phyloP scores from a whole-genome alignment of 2,797 vertebrate genomes.

The Danio albolineatus region DNA sequence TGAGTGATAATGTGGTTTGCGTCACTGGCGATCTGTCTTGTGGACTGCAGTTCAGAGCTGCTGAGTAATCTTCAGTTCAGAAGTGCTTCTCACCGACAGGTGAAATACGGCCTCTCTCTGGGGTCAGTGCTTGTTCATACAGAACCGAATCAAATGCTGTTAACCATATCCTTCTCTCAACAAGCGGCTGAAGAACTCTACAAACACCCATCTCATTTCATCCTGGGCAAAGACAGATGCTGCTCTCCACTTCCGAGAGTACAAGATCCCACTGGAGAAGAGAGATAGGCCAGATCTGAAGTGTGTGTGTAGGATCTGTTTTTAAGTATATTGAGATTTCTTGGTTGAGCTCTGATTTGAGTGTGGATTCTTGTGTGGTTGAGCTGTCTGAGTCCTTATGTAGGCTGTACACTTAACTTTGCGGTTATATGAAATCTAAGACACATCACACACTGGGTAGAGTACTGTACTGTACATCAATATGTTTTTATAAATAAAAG shows the following conservation, averaged over 20 bases:
- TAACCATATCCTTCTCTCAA: conserved; percentile 40
- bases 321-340: conserved; percentile 18
- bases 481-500: no score
- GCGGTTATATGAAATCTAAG: background rate
- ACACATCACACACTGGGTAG: background rate
- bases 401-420: background rate
- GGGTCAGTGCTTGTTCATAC: background rate
- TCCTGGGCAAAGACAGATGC: conserved; percentile 28
- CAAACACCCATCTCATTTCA: conserved; percentile 42
- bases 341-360: background rate
- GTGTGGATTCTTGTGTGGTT: background rate
- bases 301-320: conserved; percentile 16
- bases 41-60: background rate
- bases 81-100: background rate
- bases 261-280: conserved; percentile 31
- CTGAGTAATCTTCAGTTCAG: conserved; percentile 18
- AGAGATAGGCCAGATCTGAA: conserved; percentile 31
- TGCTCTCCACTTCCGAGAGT: conserved; percentile 44
- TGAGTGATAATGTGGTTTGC: background rate
- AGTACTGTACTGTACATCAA: no score
- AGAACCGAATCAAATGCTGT: conserved; percentile 12
- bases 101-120: conserved; percentile 10
- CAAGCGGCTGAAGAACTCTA: conserved; percentile 39
- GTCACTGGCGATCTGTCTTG: background rate
- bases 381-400: background rate